These are phyloP conservation scores for Andrena hattorfiana DNA, from an alignment of 2,888 invertebrate genomes.

Conservation along the genomic window DNA sequence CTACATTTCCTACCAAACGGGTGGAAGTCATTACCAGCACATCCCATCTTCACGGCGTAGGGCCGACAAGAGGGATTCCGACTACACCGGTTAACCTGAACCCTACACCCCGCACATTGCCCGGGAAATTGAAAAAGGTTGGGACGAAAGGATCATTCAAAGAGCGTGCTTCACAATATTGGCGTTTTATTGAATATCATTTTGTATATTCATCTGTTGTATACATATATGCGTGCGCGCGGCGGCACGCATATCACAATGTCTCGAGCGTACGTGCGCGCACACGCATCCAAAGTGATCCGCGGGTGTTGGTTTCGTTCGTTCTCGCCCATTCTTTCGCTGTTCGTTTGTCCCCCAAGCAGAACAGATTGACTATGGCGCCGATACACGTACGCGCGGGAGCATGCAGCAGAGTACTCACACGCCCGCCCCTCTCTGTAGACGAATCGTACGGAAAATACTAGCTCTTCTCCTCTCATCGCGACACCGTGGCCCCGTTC, in stretches of 20 bases:
- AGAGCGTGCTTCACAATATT: slow-evolving; percentile 74
- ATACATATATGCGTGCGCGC: slow-evolving; percentile 59
- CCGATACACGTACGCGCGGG: slow-evolving; percentile 73
- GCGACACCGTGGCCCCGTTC: slow-evolving; percentile 3
- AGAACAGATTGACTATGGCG: slow-evolving; percentile 65
- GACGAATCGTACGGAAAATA: slow-evolving; percentile 54
- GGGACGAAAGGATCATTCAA: background rate
- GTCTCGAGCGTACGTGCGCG: slow-evolving; percentile 42
- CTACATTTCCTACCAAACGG: no score
- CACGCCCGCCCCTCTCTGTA: slow-evolving; percentile 27
- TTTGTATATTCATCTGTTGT: slow-evolving; percentile 63
- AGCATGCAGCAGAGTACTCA: slow-evolving; percentile 75
- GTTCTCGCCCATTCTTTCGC: background rate
- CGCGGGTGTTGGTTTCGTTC: slow-evolving; percentile 11
- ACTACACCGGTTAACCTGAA: no score
- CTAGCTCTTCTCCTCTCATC: slow-evolving; percentile 9
- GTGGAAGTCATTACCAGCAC: no score
- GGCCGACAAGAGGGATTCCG: no score
- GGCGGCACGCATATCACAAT: slow-evolving; percentile 52
- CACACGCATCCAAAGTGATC: slow-evolving; percentile 54
- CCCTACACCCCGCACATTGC: no score
- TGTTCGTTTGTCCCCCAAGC: slow-evolving; percentile 22
- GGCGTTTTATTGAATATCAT: slow-evolving; percentile 80
- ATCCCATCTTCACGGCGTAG: no score
- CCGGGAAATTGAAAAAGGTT: background rate